Conservation (phyloP, 2,888 invertebrate species). For the Biston betularia region DNA sequence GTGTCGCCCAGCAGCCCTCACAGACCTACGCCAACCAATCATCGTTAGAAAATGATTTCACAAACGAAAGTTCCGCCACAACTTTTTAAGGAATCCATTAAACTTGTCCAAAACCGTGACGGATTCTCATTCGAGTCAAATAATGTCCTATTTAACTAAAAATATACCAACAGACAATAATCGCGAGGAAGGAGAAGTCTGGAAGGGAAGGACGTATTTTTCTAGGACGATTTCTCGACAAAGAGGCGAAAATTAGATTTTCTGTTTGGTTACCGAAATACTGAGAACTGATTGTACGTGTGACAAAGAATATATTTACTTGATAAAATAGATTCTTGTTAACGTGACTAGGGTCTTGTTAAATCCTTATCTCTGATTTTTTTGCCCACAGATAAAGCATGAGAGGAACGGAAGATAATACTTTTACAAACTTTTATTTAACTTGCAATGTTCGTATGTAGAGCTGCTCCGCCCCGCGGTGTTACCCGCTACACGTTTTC, state of each 20-base stretch:
- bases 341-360: background rate
- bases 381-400: background rate
- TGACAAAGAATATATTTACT: background rate
- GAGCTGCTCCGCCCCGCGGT: no score
- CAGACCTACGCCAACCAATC: background rate
- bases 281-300: background rate
- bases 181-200: conserved; percentile 1
- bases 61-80: background rate
- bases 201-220: conserved; percentile 2
- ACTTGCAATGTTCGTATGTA: no score
- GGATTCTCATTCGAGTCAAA: conserved; percentile 1
- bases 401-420: no score
- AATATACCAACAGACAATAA: conserved; percentile 8
- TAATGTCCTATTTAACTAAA: background rate
- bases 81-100: conserved; percentile 3
- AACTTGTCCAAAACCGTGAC: background rate
- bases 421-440: no score
- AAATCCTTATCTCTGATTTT: background rate
- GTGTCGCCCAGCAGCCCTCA: background rate
- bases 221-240: background rate
- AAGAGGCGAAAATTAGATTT: conserved; percentile 8
- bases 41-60: background rate
- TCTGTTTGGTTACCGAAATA: conserved; percentile 2
- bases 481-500: no score
- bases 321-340: background rate